Conservation (phyloP, 2,888 invertebrate genomes). For the Argyresthia albistria region DNA sequence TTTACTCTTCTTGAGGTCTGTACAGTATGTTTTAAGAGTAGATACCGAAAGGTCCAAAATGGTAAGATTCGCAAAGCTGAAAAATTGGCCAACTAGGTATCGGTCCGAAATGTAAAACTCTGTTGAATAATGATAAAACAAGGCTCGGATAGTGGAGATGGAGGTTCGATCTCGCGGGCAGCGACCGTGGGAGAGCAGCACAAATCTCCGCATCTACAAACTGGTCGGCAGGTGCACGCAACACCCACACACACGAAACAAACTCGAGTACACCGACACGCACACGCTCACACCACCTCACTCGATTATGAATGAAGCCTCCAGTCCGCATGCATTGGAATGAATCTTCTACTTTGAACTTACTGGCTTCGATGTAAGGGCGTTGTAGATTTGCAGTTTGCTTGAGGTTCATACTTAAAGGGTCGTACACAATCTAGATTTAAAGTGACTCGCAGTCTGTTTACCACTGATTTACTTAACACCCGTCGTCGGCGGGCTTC, state of each 20-base stretch:
- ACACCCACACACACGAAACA: constrained; percentile 13
- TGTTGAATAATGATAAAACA: constrained; percentile 50
- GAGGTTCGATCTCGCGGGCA: constrained; percentile 33
- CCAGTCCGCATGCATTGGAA: background rate
- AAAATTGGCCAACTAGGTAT: too few relatives aligned
- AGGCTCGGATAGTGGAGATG: constrained; percentile 56
- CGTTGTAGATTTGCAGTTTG: too few relatives aligned
- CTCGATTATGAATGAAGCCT: constrained; percentile 66
- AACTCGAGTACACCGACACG: constrained; percentile 21
- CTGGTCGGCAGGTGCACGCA: constrained; percentile 64
- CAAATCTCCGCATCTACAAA: constrained; percentile 72
- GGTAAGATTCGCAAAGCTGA: too few relatives aligned
- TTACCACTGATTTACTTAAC: constrained; percentile 69
- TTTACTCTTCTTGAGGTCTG: too few relatives aligned
- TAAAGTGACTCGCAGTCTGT: constrained; percentile 44
- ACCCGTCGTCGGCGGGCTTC: background rate
- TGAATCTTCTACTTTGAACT: too few relatives aligned
- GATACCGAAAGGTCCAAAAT: too few relatives aligned
- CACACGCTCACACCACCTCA: constrained; percentile 24
- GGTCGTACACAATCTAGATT: constrained; percentile 15
- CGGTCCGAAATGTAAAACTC: background rate
- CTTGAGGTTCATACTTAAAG: too few relatives aligned
- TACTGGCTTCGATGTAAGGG: too few relatives aligned
- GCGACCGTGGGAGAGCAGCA: constrained; percentile 71
- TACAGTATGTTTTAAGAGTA: too few relatives aligned